Percentiles rank a stretch among this genome's conserved stretches.
Evolutionary conservation across 2,888 invertebrate species (phyloP).

Genomic region (Xanthia togata): DNA sequence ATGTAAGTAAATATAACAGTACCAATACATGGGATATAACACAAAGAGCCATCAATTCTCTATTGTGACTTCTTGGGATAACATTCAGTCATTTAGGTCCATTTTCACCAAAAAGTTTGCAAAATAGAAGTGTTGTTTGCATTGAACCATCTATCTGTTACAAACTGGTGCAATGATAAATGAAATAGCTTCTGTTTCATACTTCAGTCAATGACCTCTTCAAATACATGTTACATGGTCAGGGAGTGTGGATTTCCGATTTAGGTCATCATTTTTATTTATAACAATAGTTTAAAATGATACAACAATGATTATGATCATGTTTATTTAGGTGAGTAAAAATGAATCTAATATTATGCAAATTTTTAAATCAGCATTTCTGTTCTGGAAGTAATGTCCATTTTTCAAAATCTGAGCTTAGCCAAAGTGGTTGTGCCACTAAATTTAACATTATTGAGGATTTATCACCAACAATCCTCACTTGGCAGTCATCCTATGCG

Average conservation of each 20-base stretch:
- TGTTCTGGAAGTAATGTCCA: background rate
- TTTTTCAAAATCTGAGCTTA: background rate
- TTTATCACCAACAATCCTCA: background rate
- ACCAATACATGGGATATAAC: background rate
- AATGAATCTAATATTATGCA: background rate
- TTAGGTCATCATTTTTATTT: no score
- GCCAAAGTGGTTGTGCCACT: background rate
- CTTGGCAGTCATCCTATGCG: background rate
- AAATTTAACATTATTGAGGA: no score
- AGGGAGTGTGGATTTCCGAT: background rate
- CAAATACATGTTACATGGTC: background rate
- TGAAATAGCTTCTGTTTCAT: background rate
- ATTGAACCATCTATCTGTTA: background rate
- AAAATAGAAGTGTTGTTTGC: background rate
- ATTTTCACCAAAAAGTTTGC: background rate
- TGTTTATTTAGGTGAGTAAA: background rate
- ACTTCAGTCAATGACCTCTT: background rate
- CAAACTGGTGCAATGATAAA: background rate
- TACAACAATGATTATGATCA: background rate
- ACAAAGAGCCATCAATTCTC: background rate
- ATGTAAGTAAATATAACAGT: slow-evolving; percentile 41
- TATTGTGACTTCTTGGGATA: background rate
- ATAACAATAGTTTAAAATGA: background rate
- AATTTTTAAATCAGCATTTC: no score
- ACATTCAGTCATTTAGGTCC: background rate